Evolutionary conservation across 2,888 invertebrate species (phyloP), one percentile per base, ranked within the genome.

Genomic region (Iselma pallidipennis): DNA sequence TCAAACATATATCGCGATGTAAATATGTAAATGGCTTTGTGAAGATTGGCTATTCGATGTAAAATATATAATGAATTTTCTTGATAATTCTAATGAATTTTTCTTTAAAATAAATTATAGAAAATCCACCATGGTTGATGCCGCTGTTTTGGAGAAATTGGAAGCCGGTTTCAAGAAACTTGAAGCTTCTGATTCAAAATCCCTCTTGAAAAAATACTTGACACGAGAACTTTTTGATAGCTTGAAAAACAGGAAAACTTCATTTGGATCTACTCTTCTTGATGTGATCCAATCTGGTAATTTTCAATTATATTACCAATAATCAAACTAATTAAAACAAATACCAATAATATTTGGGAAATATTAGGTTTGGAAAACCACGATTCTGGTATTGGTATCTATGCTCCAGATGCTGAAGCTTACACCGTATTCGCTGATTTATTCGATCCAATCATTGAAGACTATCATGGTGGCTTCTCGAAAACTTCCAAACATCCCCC

Each of bases 391-490:
- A 94, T 96, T 68, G 97, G 98, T 81, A 93, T 98, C 85, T 98
- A 98, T 81, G 98, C 98, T 61, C 96, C 97, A 63, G 98, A 98
- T 82, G 96, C 97, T 68, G 97, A 98, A 83, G 83, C 96, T 58
- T 98, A 98, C 87, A 90, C 91, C 74, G 88, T 92, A 59, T 98
- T 98, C 83, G 87, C 93, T 68, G 94, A 93, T 60, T 87, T 98
- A 72, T 98, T 98, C 83, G 95, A 98, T 85, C 96, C 96, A 82
- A 93, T 98, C 86, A 98, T 98, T 82, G 95, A 96, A 82, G 96
- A 96, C 81, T 97, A 97, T 87, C 97, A 97, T 85, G 88, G 87
- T 82, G 96, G 96, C 75, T 97, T 97, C 89, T 94, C 92, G 87
- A 91, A 94, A 83, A 89, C 90, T 80, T 95, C 95, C 85, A 93